A percentile compares a stretch with the other conserved stretches of the same genome.
phyloP scores from a whole-genome alignment of 1,140 invertebrate species.

The Solen grandis region DNA sequence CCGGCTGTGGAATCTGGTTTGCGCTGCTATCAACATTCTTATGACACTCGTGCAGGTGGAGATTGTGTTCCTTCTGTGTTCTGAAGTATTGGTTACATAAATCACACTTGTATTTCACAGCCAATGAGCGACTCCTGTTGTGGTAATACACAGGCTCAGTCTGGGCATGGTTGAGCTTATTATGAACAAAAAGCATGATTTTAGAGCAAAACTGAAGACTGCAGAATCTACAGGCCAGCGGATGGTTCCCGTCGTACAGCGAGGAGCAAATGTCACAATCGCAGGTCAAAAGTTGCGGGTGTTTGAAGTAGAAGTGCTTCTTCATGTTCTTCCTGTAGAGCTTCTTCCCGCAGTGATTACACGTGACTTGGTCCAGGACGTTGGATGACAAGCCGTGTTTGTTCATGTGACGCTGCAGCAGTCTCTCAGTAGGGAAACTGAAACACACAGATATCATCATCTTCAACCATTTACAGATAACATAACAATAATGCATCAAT shows the following conservation, averaged over 20 bases:
- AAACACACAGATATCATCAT: too few species aligned
- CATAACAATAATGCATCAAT: too few species aligned
- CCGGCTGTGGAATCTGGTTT: not conserved
- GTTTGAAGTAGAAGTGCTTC: conserved; percentile 5
- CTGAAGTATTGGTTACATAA: not conserved
- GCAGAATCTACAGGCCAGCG: not conserved
- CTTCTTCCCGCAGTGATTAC: not conserved
- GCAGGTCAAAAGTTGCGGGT: conserved; percentile 1
- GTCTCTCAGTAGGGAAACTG: not conserved
- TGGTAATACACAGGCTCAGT: not conserved
- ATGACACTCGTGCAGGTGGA: not conserved
- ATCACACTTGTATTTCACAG: not conserved
- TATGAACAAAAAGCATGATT: conserved; percentile 7
- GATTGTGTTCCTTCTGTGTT: not conserved
- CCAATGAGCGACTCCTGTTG: not conserved
- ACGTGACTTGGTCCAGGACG: not conserved
- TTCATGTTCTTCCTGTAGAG: not conserved
- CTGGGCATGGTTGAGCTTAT: not conserved
- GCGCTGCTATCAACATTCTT: not conserved
- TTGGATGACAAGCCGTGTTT: too few species aligned
- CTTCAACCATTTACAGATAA: too few species aligned
- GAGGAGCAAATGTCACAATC: not conserved
- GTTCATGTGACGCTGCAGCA: not conserved
- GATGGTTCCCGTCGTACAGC: not conserved
- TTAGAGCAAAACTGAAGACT: not conserved